A percentile compares a stretch with the other conserved stretches of the same genome.
Evolutionary conservation across 2,113 vertebrate genomes (phyloP).

Genomic region (Australoheros scitulus): DNA sequence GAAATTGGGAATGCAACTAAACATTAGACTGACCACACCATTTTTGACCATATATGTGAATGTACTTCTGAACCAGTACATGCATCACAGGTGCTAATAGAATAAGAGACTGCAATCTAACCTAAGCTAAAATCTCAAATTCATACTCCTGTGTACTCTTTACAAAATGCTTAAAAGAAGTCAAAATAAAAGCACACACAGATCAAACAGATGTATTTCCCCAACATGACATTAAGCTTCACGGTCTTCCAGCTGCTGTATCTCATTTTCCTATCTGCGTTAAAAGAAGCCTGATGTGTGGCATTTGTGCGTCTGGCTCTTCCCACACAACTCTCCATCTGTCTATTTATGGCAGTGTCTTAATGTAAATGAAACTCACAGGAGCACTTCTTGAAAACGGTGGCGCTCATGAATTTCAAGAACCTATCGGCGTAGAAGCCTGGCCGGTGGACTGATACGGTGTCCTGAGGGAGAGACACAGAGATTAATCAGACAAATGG

Average conservation of each 20-base stretch:
- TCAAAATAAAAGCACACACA: background rate
- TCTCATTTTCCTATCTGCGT: slow-evolving; percentile 36
- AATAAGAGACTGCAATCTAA: background rate
- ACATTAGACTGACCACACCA: background rate
- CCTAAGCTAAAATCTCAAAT: background rate
- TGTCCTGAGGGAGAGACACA: slow-evolving; percentile 84
- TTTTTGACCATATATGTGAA: background rate
- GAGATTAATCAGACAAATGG: slow-evolving; percentile 56
- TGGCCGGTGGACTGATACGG: slow-evolving; percentile 95
- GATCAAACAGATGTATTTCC: slow-evolving; percentile 1
- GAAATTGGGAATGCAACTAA: background rate
- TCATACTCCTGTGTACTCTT: fast-evolving
- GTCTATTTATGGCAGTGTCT: slow-evolving; percentile 65
- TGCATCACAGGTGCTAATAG: too few species aligned
- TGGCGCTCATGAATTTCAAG: slow-evolving; percentile 98
- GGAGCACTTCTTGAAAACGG: slow-evolving; percentile 93
- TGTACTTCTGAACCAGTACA: background rate
- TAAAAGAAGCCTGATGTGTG: slow-evolving; percentile 41
- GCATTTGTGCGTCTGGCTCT: slow-evolving; percentile 5
- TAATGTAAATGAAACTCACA: slow-evolving; percentile 82
- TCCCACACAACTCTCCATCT: slow-evolving; percentile 18
- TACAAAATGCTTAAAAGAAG: background rate
- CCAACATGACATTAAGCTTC: slow-evolving; percentile 17
- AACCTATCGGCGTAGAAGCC: slow-evolving; percentile 98
- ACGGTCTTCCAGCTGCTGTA: slow-evolving; percentile 35